These are phyloP conservation scores for Rousettus madagascariensis DNA, from an alignment of 2,797 vertebrate genomes.

Conservation along the genomic window DNA sequence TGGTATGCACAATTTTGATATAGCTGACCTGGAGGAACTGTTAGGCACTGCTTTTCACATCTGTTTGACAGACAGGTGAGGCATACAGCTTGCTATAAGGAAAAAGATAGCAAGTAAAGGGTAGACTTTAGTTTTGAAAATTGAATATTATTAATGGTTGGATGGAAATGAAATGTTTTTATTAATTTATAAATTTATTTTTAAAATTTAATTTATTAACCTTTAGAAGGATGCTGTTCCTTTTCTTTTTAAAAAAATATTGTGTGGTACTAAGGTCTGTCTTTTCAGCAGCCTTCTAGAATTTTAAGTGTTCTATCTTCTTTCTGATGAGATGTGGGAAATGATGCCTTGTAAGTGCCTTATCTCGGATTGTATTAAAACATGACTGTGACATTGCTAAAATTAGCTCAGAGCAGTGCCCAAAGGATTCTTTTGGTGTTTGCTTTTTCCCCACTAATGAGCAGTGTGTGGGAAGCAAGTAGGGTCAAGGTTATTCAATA, in stretches of 20 bases:
- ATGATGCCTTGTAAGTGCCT: slow-evolving; percentile 51
- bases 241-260: not conserved
- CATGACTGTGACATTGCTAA: slow-evolving; percentile 53
- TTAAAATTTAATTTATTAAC: not conserved
- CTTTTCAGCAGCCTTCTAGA: slow-evolving; percentile 41
- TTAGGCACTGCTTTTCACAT: not conserved
- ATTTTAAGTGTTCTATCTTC: slow-evolving; percentile 50
- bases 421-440: not conserved
- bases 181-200: slow-evolving; percentile 2
- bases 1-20: not conserved
- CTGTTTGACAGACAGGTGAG: not conserved
- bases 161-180: slow-evolving; percentile 23
- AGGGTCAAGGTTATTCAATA: slow-evolving; percentile 45
- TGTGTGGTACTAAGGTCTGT: not conserved
- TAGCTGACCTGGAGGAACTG: not conserved
- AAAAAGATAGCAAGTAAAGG: not conserved
- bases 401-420: slow-evolving; percentile 35
- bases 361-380: slow-evolving; percentile 44
- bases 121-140: not conserved
- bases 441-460: slow-evolving; percentile 47
- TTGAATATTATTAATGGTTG: slow-evolving; percentile 11
- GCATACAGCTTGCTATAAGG: not conserved
- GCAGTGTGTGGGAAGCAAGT: not conserved
- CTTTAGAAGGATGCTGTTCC: not conserved
- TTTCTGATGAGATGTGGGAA: slow-evolving; percentile 57